These are phyloP conservation scores for Zelostemma sp. DNA, from an alignment of 1,140 invertebrate genomes.

Conservation along the genomic window DNA sequence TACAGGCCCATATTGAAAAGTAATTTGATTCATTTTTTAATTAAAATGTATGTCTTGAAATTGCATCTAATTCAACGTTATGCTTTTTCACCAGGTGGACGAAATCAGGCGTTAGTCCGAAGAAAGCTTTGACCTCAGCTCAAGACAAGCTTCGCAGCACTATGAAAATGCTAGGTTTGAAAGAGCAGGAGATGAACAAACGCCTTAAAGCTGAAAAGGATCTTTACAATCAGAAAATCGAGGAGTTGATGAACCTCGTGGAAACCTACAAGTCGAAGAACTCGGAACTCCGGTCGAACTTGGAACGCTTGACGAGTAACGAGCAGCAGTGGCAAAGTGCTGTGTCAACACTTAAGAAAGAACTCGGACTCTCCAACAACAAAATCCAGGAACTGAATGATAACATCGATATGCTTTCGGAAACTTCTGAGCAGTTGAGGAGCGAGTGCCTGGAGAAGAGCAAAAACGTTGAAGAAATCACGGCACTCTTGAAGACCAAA, in stretches of 20 bases:
- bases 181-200: constrained; percentile 50
- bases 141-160: constrained; percentile 50
- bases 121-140: constrained; percentile 9
- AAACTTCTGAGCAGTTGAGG: too few species aligned
- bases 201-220: constrained; percentile 45
- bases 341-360: too few species aligned
- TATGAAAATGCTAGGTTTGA: constrained; percentile 30
- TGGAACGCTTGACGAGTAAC: constrained; percentile 53
- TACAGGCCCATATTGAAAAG: too few species aligned
- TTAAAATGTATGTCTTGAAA: background rate
- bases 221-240: constrained; percentile 36
- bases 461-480: too few species aligned
- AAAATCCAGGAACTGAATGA: too few species aligned
- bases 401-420: too few species aligned
- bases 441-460: too few species aligned
- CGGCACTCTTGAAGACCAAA: too few species aligned
- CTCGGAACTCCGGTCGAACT: constrained; percentile 46
- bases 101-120: constrained; percentile 25
- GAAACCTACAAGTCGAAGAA: constrained; percentile 50
- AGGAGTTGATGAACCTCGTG: constrained; percentile 36
- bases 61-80: constrained; percentile 33
- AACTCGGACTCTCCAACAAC: too few species aligned
- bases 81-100: constrained; percentile 48
- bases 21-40: background rate
- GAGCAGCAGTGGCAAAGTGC: constrained; percentile 23